phyloP scores from a whole-genome alignment of 1,140 invertebrate genomes.

The Drosophila subpulchrella region DNA sequence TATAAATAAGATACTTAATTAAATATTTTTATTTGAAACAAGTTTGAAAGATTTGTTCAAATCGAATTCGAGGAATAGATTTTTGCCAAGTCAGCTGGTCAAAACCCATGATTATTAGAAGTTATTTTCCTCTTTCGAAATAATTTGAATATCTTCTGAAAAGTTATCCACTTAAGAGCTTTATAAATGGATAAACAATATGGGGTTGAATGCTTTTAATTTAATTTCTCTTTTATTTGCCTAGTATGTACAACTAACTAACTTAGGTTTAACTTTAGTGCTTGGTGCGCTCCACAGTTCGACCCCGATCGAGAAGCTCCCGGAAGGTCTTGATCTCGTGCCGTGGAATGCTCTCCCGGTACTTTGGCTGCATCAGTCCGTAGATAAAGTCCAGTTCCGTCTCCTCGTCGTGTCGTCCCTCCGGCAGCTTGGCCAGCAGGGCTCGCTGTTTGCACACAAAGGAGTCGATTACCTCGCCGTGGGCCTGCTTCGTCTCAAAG shows the following conservation, averaged over 20 bases:
- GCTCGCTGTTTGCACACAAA: conserved; percentile 78
- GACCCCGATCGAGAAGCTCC: conserved; percentile 69
- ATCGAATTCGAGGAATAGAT: too few species aligned
- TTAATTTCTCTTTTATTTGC: not conserved
- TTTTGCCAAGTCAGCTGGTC: too few species aligned
- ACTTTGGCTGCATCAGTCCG: conserved; percentile 67
- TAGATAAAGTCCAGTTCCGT: conserved; percentile 78
- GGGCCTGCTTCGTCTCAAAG: conserved; percentile 63
- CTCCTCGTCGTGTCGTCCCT: conserved; percentile 73
- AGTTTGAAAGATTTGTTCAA: too few species aligned
- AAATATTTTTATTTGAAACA: too few species aligned
- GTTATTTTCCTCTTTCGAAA: too few species aligned
- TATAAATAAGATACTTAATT: too few species aligned
- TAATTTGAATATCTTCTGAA: too few species aligned
- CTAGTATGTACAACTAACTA: not conserved
- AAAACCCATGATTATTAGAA: too few species aligned
- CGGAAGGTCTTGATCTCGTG: conserved; percentile 71
- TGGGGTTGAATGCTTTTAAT: too few species aligned
- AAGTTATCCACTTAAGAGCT: too few species aligned
- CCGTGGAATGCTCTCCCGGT: conserved; percentile 66
- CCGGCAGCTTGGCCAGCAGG: conserved; percentile 73
- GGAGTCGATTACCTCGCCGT: conserved; percentile 58
- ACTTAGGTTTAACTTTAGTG: conserved; percentile 6
- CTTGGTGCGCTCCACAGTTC: conserved; percentile 57
- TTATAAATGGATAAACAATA: too few species aligned